Base-by-base conservation (phyloP, 2,113 vertebrate genomes). In the Dermatemys mawii region DNA sequence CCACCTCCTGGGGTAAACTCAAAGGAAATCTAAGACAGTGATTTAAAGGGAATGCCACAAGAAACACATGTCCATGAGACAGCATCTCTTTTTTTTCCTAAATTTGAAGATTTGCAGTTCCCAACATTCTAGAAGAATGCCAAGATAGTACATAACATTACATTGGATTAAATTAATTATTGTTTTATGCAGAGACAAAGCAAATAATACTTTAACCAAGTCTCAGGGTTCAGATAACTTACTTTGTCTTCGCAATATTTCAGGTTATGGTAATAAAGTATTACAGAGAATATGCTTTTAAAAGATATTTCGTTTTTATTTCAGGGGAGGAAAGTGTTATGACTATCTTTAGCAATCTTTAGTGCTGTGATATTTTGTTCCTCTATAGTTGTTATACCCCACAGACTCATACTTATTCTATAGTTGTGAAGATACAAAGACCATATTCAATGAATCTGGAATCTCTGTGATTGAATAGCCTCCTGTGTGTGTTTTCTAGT, bases 121-220 rank as follows among this genome's bases (percentile, higher is more conserved):
- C 81, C 73, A 91, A 16, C 1, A 0, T 44, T 83, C 8, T 82
- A 89, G n/a, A 95, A 78, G 38, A 55, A 81, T 93, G 70, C 46
- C 73, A 96, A 80, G n/a, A 19, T 49, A 80, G 46, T 73, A 27
- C 38, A 86, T 51, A 54, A 70, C 1, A 0, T 51, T 93, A 88
- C 95, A 93, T 24, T 88, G 80, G 81, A 90, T 92, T 96, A 87
- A 90, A 87, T 0, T 1, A 80, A 32, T 88, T 86, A 94, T 35
- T 75, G 46, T 84, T 94, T 96, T 10, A 63, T 48, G 41, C 46
- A 88, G 48, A 89, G 38, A 89, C 51, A 90, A 93, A 83, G 19
- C 9, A 73, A 35, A 81, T 78, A 94, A 94, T 90, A 83, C 46
- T 92, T 83, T 81, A 82, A 81, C 17, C 60, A 83, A 87, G 50